A percentile compares a stretch with the other conserved stretches of the same genome.
These are phyloP conservation scores for Bombylius major DNA, from an alignment of 2,888 invertebrate genomes.

Conservation along the genomic window DNA sequence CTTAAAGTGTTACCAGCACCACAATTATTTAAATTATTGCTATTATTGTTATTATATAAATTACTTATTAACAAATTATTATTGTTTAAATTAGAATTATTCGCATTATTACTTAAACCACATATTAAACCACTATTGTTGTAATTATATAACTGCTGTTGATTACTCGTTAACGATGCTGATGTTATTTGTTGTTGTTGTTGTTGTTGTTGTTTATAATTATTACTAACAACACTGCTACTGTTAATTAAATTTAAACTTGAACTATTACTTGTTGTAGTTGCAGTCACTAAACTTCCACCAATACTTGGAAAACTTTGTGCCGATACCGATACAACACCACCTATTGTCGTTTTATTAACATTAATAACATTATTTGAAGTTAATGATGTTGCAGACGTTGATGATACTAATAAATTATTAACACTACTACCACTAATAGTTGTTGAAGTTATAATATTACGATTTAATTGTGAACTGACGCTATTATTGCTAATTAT, in stretches of 20 bases:
- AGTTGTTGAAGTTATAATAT: not conserved
- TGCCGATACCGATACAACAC: conserved; percentile 4
- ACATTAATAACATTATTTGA: conserved; percentile 2
- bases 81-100: conserved; percentile 9
- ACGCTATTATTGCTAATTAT: conserved; percentile 5
- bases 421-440: conserved; percentile 4
- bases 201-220: conserved; percentile 15
- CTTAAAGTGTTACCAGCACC: conserved; percentile 15
- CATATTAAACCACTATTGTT: not conserved
- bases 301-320: conserved; percentile 2
- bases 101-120: conserved; percentile 1
- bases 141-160: not conserved
- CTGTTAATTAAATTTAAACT: not conserved
- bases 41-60: conserved; percentile 21
- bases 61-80: conserved; percentile 17
- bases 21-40: conserved; percentile 20
- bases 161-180: not conserved
- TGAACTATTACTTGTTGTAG: conserved; percentile 2
- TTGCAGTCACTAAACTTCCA: conserved; percentile 1
- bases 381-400: too few species aligned
- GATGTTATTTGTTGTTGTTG: conserved; percentile 11
- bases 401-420: not conserved
- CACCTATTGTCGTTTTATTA: conserved; percentile 2
- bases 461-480: not conserved
- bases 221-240: conserved; percentile 12